Evolutionary conservation across 2,888 invertebrate genomes (phyloP).

Genomic region (Zelleria hepariella): DNA sequence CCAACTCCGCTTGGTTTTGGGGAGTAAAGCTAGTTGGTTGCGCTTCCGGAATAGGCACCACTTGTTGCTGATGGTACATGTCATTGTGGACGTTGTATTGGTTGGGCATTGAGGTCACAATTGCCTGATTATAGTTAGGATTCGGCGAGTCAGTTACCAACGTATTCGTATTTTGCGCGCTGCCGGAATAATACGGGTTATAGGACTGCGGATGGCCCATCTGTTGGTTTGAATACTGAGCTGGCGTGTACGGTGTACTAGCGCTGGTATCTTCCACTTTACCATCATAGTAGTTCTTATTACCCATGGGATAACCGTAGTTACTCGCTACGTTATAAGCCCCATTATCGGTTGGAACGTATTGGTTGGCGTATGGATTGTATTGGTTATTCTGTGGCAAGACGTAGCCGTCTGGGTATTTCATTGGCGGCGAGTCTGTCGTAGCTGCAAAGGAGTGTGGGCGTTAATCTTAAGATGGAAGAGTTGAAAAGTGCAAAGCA

Average conservation of each 20-base stretch:
- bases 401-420: slow-evolving; percentile 51
- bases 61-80: slow-evolving; percentile 17
- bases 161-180: slow-evolving; percentile 36
- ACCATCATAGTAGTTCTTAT: not conserved
- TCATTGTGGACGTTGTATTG: slow-evolving; percentile 22
- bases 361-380: slow-evolving; percentile 34
- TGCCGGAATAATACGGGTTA: slow-evolving; percentile 49
- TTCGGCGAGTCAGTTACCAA: slow-evolving; percentile 44
- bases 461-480: not conserved
- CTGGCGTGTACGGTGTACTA: slow-evolving; percentile 43
- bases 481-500: not conserved
- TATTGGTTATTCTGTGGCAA: slow-evolving; percentile 42
- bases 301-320: slow-evolving; percentile 31
- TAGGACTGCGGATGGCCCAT: slow-evolving; percentile 42
- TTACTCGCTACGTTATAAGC: slow-evolving; percentile 30
- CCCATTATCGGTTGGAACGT: slow-evolving; percentile 33
- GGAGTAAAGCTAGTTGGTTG: slow-evolving; percentile 18
- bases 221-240: slow-evolving; percentile 37
- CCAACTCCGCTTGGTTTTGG: slow-evolving; percentile 33
- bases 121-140: not conserved
- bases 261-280: not conserved
- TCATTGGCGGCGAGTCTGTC: slow-evolving; percentile 42
- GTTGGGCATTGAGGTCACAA: slow-evolving; percentile 6
- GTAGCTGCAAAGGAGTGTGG: slow-evolving; percentile 35
- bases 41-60: slow-evolving; percentile 28